Conservation (phyloP, 2,797 vertebrate species). For the Cirrhinus molitorella region DNA sequence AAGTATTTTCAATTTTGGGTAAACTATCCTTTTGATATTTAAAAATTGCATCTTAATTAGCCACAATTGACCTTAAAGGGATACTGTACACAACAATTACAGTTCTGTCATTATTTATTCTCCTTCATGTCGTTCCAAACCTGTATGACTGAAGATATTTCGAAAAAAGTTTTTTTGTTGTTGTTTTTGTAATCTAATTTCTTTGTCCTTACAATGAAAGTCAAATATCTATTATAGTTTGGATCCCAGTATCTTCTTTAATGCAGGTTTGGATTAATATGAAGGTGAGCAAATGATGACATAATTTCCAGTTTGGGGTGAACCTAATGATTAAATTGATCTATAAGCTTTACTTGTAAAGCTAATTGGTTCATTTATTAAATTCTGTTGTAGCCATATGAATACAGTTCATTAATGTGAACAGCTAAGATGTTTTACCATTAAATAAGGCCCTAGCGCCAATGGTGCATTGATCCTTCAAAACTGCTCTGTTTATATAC, state of each 20-base stretch:
- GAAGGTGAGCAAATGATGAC: neutral
- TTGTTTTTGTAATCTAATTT: neutral
- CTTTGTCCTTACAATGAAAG: neutral
- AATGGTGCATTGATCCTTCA: neutral
- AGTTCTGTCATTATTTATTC: no score
- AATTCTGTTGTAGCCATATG: neutral
- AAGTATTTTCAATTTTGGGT: no score
- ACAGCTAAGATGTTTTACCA: neutral
- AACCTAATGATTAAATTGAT: neutral
- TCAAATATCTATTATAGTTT: neutral
- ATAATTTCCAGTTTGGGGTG: neutral
- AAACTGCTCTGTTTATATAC: no score
- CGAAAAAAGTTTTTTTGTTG: neutral
- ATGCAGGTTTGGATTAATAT: neutral
- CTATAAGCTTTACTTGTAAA: neutral
- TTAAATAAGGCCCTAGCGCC: neutral
- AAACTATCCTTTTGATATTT: no score
- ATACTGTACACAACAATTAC: neutral
- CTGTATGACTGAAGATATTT: neutral
- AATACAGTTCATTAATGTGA: conserved; percentile 1
- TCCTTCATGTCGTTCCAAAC: neutral
- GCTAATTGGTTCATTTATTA: neutral
- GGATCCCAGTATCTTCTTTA: neutral
- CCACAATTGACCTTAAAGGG: neutral
- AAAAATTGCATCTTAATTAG: neutral